Evolutionary conservation across 2,113 vertebrate genomes (phyloP).

Genomic region (Manacus vitellinus): DNA sequence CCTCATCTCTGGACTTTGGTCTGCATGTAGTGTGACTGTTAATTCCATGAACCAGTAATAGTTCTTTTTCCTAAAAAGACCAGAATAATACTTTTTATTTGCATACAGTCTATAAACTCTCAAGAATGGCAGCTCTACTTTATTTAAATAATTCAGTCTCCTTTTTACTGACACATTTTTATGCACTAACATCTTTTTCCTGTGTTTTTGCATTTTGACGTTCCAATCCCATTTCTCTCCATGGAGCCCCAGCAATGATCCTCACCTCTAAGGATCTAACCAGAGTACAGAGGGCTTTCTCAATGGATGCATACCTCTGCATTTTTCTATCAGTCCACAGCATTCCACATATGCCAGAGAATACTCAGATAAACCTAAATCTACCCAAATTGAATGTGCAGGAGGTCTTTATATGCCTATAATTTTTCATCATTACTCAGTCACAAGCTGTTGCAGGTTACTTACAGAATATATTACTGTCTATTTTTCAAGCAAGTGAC

Average conservation of each 20-base stretch:
- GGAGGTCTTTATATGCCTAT: not conserved
- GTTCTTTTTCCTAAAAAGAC: not conserved
- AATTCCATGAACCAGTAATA: not conserved
- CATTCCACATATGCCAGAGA: not conserved
- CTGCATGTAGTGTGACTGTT: not conserved
- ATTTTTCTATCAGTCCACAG: not conserved
- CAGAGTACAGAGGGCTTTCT: not conserved
- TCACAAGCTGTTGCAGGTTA: not conserved
- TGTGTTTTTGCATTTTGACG: not conserved
- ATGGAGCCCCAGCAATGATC: accelerated
- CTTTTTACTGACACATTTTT: not conserved
- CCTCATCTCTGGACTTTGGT: not conserved
- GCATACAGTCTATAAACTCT: not conserved
- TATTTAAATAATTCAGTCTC: not conserved
- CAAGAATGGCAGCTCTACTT: not conserved
- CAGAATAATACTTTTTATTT: not conserved
- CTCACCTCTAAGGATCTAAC: not conserved
- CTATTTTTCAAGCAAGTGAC: not conserved
- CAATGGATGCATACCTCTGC: not conserved
- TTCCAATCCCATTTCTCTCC: not conserved
- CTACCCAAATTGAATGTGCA: not conserved
- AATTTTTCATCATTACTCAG: not conserved
- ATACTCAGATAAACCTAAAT: not conserved
- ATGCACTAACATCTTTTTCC: not conserved
- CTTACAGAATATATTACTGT: not conserved